Conservation (phyloP, 2,888 invertebrate species). For the Himalopsyche tibetana region DNA sequence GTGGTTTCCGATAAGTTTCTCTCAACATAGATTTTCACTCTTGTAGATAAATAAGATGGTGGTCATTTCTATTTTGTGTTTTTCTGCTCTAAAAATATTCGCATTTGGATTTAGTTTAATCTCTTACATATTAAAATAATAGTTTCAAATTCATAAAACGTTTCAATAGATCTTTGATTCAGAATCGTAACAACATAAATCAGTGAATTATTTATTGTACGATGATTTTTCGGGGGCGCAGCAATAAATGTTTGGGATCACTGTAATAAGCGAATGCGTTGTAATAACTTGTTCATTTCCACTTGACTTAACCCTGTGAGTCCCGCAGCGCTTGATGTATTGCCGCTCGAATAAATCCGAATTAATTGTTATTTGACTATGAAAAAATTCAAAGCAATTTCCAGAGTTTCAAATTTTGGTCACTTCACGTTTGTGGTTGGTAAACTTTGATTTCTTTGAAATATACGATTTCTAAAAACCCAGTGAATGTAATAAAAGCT, state of each 20-base stretch:
- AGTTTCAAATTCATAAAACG: no score
- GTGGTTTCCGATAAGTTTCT: no score
- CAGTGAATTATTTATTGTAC: no score
- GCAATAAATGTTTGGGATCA: not conserved
- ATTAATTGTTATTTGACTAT: constrained; percentile 18
- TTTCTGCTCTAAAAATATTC: no score
- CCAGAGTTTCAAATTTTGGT: not conserved
- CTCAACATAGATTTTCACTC: no score
- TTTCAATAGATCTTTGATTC: no score
- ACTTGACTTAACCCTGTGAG: constrained; percentile 18
- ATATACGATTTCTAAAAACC: not conserved
- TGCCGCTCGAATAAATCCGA: not conserved
- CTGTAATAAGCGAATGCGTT: not conserved
- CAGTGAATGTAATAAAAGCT: no score
- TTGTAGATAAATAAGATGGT: no score
- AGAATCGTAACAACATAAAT: no score
- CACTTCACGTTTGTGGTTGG: not conserved
- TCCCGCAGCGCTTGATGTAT: not conserved
- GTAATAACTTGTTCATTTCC: constrained; percentile 15
- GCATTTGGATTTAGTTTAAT: no score
- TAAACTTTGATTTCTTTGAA: not conserved
- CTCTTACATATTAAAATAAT: no score
- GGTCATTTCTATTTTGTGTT: no score
- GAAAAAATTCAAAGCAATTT: not conserved
- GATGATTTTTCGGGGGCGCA: not conserved